Percentiles rank a stretch among this genome's conserved stretches.
These are phyloP conservation scores for Emydoidea blandingii DNA, from an alignment of 2,797 vertebrate genomes.

Conservation along the genomic window DNA sequence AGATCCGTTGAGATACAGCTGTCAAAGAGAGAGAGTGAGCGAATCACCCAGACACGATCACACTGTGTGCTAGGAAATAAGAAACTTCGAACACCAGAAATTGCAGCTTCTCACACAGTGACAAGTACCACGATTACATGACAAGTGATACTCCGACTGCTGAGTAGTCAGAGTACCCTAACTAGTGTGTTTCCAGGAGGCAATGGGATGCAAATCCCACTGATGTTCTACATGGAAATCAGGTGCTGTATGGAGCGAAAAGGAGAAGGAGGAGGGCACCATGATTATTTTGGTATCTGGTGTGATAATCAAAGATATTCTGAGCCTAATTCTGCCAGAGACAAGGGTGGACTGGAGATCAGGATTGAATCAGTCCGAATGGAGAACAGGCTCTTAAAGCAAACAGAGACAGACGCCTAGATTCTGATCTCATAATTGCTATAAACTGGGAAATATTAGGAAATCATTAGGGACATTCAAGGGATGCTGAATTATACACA, in stretches of 20 bases:
- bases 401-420: neutral
- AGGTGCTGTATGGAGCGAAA: neutral
- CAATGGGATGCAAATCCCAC: neutral
- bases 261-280: neutral
- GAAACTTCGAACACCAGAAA: neutral
- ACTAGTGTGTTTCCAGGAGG: neutral
- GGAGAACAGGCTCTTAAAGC: neutral
- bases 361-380: neutral
- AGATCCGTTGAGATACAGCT: constrained; percentile 2
- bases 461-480: neutral
- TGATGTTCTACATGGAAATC: neutral
- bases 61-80: neutral
- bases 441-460: accelerated
- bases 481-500: accelerated
- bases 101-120: neutral
- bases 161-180: neutral
- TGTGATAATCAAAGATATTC: neutral
- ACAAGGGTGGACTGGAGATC: neutral
- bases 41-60: neutral
- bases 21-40: neutral
- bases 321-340: neutral
- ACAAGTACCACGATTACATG: neutral
- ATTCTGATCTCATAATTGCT: accelerated
- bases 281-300: neutral
- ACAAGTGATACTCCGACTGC: neutral